These are phyloP conservation scores for Tachypleus tridentatus DNA, from an alignment of 1,140 invertebrate species.

Conservation along the genomic window DNA sequence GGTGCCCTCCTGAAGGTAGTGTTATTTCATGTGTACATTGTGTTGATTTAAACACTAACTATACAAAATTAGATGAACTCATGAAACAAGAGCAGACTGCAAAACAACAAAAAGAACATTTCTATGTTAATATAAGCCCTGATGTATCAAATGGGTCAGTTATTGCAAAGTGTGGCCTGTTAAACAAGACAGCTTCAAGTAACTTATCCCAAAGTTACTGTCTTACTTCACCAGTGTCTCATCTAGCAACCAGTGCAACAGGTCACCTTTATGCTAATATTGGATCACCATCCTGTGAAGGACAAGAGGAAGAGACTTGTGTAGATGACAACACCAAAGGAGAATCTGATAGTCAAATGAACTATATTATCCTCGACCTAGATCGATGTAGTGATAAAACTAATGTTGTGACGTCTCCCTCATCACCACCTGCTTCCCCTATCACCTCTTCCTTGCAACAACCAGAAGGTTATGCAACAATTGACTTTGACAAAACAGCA, in stretches of 20 bases:
- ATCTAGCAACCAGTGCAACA: no score
- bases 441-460: slow-evolving; percentile 10
- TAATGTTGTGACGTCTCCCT: background rate
- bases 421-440: slow-evolving; percentile 31
- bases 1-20: no score
- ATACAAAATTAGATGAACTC: slow-evolving; percentile 38
- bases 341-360: slow-evolving; percentile 32
- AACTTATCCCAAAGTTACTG: no score
- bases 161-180: no score
- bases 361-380: slow-evolving; percentile 56
- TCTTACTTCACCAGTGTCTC: no score
- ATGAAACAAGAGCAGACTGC: slow-evolving; percentile 25
- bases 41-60: slow-evolving; percentile 34
- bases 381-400: slow-evolving; percentile 33
- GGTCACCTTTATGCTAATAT: no score
- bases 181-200: no score
- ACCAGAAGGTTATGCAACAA: slow-evolving; percentile 71
- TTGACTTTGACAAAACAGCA: slow-evolving; percentile 84
- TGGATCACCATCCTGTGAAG: no score
- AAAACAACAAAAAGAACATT: slow-evolving; percentile 33
- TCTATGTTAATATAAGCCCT: slow-evolving; percentile 52
- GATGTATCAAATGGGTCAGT: slow-evolving; percentile 27
- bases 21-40: slow-evolving; percentile 5
- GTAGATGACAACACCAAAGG: no score
- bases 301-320: no score